Evolutionary conservation across 2,888 invertebrate genomes (phyloP).

Genomic region (Helicoverpa assulta): DNA sequence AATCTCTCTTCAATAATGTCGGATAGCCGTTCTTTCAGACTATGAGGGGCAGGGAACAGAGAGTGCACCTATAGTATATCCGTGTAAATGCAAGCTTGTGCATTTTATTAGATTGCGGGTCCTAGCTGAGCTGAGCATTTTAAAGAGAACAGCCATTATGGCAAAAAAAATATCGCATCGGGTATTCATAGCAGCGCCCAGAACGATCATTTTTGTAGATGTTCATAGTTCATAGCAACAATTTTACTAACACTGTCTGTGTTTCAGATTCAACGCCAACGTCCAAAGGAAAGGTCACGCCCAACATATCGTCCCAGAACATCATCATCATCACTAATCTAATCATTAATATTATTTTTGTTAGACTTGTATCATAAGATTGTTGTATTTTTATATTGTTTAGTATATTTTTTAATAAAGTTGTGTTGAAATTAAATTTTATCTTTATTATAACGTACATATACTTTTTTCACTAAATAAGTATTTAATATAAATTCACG

Average conservation of each 20-base stretch:
- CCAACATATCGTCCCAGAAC: slow-evolving; percentile 60
- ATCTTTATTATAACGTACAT: background rate
- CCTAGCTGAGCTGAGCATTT: too few relatives aligned
- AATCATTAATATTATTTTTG: slow-evolving; percentile 23
- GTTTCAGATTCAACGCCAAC: slow-evolving; percentile 57
- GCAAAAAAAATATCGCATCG: too few relatives aligned
- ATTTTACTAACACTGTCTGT: background rate
- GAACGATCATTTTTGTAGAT: too few relatives aligned
- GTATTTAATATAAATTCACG: background rate
- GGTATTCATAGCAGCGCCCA: too few relatives aligned
- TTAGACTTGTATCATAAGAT: slow-evolving; percentile 37
- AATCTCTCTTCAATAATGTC: too few relatives aligned
- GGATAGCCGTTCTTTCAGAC: too few relatives aligned
- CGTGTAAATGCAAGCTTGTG: too few relatives aligned
- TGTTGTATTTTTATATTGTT: slow-evolving; percentile 21
- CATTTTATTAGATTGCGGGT: too few relatives aligned
- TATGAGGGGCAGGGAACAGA: too few relatives aligned
- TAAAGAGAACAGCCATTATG: too few relatives aligned
- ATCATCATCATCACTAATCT: slow-evolving; percentile 55
- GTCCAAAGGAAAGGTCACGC: slow-evolving; percentile 61
- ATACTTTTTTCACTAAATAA: too few relatives aligned
- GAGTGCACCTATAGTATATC: too few relatives aligned
- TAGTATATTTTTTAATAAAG: background rate
- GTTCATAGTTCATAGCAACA: background rate
- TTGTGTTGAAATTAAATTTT: background rate